These are phyloP conservation scores for Tricholauxania praeusta DNA, from an alignment of 2,888 invertebrate genomes.

Conservation along the genomic window DNA sequence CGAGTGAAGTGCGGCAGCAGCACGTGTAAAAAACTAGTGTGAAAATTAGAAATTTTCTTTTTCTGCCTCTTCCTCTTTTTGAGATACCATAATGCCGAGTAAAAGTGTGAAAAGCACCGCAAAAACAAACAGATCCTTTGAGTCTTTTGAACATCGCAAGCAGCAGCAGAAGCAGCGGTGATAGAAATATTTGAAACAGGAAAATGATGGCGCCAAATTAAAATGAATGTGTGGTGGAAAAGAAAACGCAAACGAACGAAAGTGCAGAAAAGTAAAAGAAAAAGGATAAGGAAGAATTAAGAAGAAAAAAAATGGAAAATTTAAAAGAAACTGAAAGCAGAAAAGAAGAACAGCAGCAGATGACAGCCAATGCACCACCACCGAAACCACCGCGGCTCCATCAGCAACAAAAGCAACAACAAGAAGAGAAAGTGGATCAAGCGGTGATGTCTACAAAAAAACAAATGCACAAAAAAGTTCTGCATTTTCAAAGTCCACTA, in stretches of 20 bases:
- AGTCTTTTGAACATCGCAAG: background rate
- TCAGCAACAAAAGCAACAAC: background rate
- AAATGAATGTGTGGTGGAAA: constrained; percentile 20
- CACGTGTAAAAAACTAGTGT: no score
- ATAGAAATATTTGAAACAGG: constrained; percentile 28
- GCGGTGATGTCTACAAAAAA: constrained; percentile 29
- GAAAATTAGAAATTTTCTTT: no score
- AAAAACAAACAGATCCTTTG: no score
- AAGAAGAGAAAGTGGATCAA: background rate
- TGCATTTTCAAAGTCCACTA: constrained; percentile 22
- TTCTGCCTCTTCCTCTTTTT: no score
- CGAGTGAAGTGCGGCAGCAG: constrained; percentile 19
- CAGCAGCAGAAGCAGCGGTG: constrained; percentile 12
- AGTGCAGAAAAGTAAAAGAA: constrained; percentile 25
- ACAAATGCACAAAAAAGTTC: constrained; percentile 36
- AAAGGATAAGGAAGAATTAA: constrained; percentile 49
- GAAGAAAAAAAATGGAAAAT: background rate
- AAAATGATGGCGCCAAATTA: constrained; percentile 11
- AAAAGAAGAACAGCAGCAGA: constrained; percentile 32
- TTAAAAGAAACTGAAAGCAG: background rate
- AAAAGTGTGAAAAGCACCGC: no score
- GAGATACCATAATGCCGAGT: no score
- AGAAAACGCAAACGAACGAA: background rate
- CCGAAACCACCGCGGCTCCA: constrained; percentile 34
- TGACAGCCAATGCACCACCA: constrained; percentile 29